Percentiles rank a stretch among this genome's conserved stretches.
Conservation (phyloP, 1,140 invertebrate genomes). For the Drosophila tani region DNA sequence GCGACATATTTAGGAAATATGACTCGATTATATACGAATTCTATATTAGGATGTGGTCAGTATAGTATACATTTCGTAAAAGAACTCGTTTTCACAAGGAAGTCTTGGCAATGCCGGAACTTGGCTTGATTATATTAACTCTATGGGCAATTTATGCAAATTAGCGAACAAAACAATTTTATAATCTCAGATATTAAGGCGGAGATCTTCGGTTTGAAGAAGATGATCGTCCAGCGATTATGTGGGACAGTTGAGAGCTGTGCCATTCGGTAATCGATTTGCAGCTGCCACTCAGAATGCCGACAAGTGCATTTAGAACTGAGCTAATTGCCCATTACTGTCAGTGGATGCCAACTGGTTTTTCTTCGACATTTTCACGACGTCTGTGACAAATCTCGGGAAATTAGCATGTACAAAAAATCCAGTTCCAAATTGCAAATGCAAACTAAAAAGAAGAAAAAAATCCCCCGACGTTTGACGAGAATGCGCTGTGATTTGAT, state of each 20-base stretch:
- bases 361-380: conserved; percentile 32
- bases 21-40: conserved; percentile 50
- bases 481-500: conserved; percentile 43
- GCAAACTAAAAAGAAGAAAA: neutral
- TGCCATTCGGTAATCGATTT: conserved; percentile 30
- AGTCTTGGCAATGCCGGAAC: conserved; percentile 63
- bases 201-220: conserved; percentile 4
- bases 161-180: conserved; percentile 35
- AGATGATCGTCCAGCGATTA: conserved; percentile 25
- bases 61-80: conserved; percentile 25
- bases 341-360: conserved; percentile 60
- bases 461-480: conserved; percentile 27
- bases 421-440: conserved; percentile 34
- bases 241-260: conserved; percentile 25
- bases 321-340: conserved; percentile 73
- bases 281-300: conserved; percentile 39
- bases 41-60: conserved; percentile 47
- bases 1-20: conserved; percentile 62
- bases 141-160: conserved; percentile 63
- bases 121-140: conserved; percentile 46
- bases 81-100: conserved; percentile 74
- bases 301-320: conserved; percentile 51
- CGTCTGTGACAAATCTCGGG: conserved; percentile 39
- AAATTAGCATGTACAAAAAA: conserved; percentile 46
- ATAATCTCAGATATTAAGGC: conserved; percentile 26